phyloP scores from a whole-genome alignment of 2,797 vertebrate genomes.

The Cossypha caffra region DNA sequence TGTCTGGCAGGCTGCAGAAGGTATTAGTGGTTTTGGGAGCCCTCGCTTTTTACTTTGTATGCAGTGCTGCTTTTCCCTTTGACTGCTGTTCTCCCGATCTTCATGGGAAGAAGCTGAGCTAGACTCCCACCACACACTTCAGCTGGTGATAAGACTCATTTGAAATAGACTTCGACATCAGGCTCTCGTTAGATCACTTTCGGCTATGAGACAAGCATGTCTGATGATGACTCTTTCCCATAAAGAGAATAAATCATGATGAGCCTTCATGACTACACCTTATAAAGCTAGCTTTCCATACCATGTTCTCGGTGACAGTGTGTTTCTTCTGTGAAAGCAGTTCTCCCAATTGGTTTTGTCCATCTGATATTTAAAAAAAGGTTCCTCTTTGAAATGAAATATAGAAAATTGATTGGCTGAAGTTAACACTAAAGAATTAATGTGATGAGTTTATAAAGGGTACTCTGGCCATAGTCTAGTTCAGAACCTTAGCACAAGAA shows the following conservation, averaged over 20 bases:
- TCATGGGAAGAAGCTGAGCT: neutral
- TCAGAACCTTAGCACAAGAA: neutral
- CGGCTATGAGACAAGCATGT: neutral
- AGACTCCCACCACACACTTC: neutral
- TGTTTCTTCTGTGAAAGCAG: neutral
- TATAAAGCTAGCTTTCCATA: neutral
- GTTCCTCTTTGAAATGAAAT: neutral
- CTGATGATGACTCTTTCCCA: neutral
- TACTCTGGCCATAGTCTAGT: neutral
- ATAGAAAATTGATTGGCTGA: neutral
- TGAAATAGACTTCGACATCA: neutral
- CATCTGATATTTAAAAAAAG: neutral
- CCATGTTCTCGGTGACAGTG: accelerated
- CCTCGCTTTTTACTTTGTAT: neutral
- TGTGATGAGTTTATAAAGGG: neutral
- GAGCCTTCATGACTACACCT: neutral
- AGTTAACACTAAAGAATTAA: neutral
- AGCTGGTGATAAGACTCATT: neutral
- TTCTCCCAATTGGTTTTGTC: neutral
- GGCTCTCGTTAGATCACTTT: neutral
- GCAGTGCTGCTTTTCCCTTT: neutral
- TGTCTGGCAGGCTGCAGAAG: neutral
- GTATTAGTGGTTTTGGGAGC: neutral
- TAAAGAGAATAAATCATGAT: neutral
- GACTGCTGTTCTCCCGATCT: neutral